These are phyloP conservation scores for Tapera naevia DNA, from an alignment of 2,797 vertebrate genomes.

Conservation along the genomic window DNA sequence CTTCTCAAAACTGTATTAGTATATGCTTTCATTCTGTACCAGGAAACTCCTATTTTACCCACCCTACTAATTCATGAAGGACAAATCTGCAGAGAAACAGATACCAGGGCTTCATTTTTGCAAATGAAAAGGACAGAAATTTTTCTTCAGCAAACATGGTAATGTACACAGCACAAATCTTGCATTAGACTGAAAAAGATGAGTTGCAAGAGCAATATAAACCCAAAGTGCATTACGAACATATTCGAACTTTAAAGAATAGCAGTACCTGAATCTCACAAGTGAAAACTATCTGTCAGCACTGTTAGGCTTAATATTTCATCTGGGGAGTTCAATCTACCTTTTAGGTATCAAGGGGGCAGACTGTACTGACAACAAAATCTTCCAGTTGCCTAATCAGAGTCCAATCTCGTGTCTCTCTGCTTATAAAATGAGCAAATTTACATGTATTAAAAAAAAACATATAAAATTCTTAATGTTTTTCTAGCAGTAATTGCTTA, in stretches of 20 bases:
- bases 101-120: background rate
- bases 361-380: background rate
- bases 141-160: background rate
- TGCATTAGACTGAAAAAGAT: background rate
- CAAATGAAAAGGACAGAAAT: background rate
- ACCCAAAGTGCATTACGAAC: background rate
- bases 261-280: background rate
- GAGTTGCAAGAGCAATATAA: background rate
- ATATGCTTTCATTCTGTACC: background rate
- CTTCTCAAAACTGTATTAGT: background rate
- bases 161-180: background rate
- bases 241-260: background rate
- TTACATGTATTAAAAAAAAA: background rate
- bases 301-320: background rate
- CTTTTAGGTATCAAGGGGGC: background rate
- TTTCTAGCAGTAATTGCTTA: background rate
- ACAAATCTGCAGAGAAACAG: background rate
- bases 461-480: background rate
- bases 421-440: background rate
- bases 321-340: background rate
- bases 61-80: background rate
- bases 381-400: background rate
- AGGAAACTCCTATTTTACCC: background rate
- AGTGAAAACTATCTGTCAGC: background rate
- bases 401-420: background rate